Evolutionary conservation across 2,113 vertebrate genomes (phyloP), one percentile per base, ranked within the genome.

Genomic region (Fregata magnificens): DNA sequence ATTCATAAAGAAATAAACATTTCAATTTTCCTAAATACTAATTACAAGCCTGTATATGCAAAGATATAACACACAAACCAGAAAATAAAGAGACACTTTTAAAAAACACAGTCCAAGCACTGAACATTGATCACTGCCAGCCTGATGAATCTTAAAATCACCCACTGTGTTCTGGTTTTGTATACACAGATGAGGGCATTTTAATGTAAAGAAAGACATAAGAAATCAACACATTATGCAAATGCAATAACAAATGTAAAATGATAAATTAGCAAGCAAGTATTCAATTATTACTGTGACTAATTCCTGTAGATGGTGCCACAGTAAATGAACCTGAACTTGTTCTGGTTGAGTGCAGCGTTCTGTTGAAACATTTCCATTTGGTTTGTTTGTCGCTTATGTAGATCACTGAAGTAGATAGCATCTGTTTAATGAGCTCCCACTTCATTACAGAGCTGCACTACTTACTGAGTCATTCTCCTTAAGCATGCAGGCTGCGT

Each of bases 371-470:
- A 98, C 95, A 91, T 97, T 98, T 98, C 95, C 97, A 93, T 98
- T 98, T 94, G 93, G 97, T 98, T 97, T 98, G 95, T 97, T 97
- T 97, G 97, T 95, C 3, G 45, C 95, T 95, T 84, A 95, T 93
- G 94, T 95, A 83, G 97, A 95, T 93, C 95, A 70, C 82, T 95
- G 94, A 97, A 98, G 96, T 96, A 98, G 98, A 97, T 86, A 96
- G 97, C 98, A 98, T 98, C 97, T 98, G 97, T 97, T 98, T 98
- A 98, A 98, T 98, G 98, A 98, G 97, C 92, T 98, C 96, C 96
- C 97, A 98, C 98, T 98, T 98, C 98, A 98, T 98, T 98, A 98
- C 79, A 69, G 95, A 94, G 65, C 85, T 66, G 44, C 79, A 49
- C 96, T 95, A 82, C 97, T 95, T 94, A 97, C 92, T 87, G 92